Percentiles rank a stretch among this genome's conserved stretches.
Evolutionary conservation across 2,113 vertebrate species (phyloP).

Genomic region (Reinhardtius hippoglossoides): DNA sequence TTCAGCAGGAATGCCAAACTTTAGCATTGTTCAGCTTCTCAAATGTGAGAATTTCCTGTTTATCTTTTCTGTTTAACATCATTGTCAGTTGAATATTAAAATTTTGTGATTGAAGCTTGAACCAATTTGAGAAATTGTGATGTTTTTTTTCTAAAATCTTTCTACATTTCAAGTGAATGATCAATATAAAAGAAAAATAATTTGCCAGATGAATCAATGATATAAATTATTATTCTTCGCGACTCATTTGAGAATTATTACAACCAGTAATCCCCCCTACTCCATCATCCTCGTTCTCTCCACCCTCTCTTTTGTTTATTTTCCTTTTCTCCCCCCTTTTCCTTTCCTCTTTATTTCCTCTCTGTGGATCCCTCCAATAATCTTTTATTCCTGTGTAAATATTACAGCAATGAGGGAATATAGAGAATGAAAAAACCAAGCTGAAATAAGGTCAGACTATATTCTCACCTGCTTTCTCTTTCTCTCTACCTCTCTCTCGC

Average conservation of each 20-base stretch:
- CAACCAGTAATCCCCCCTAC: not conserved
- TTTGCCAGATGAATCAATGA: slow-evolving; percentile 18
- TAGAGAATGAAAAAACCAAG: slow-evolving; percentile 60
- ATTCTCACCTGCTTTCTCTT: slow-evolving; percentile 65
- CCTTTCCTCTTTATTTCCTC: slow-evolving; percentile 53
- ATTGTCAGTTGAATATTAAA: too few relatives aligned
- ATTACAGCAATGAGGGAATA: slow-evolving; percentile 71
- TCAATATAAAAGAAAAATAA: not conserved
- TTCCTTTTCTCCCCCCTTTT: slow-evolving; percentile 3
- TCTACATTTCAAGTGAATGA: not conserved
- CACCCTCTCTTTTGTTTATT: slow-evolving; percentile 42
- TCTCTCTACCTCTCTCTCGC: not conserved
- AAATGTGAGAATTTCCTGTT: too few relatives aligned
- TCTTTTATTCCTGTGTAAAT: slow-evolving; percentile 76
- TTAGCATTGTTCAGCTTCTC: too few relatives aligned
- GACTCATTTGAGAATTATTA: slow-evolving; percentile 28
- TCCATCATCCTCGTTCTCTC: slow-evolving; percentile 18
- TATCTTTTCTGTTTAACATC: too few relatives aligned
- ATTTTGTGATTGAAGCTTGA: too few relatives aligned
- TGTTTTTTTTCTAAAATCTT: not conserved
- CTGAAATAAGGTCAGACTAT: slow-evolving; percentile 72
- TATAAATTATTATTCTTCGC: slow-evolving; percentile 39
- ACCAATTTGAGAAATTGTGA: not conserved
- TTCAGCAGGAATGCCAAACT: too few relatives aligned
- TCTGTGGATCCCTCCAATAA: slow-evolving; percentile 66